These are phyloP conservation scores for rabbit (Oryctolagus cuniculus) DNA, from an alignment of 2,113 vertebrate genomes.

Conservation along the genomic window DNA sequence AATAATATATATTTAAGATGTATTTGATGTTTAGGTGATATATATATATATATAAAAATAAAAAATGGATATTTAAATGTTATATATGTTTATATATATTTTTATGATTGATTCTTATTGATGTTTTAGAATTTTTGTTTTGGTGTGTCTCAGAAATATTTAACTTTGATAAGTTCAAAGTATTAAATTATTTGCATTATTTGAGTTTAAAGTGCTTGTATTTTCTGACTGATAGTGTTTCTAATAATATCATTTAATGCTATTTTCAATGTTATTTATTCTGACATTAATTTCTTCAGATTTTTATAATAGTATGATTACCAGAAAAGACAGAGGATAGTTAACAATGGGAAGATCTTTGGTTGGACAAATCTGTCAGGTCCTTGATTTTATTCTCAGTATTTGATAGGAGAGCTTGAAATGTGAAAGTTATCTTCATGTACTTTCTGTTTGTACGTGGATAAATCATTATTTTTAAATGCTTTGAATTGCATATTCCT, in stretches of 20 bases:
- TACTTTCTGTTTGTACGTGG: neutral
- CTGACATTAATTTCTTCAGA: neutral
- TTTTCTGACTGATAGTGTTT: neutral
- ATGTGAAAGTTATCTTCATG: neutral
- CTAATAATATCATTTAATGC: neutral
- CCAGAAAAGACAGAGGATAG: neutral
- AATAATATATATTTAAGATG: neutral
- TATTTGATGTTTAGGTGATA: neutral
- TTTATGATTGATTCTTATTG: neutral
- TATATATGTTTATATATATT: neutral
- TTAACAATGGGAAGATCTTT: neutral
- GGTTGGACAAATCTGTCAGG: neutral
- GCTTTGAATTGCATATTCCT: neutral
- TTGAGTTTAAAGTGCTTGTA: neutral
- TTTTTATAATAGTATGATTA: neutral
- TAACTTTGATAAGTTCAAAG: neutral
- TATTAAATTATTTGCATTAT: neutral
- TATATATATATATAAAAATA: neutral
- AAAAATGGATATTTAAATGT: neutral
- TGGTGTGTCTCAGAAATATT: neutral
- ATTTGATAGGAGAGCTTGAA: neutral
- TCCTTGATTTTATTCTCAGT: neutral
- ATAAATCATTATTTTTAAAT: constrained; percentile 2
- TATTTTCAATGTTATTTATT: neutral
- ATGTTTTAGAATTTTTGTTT: neutral